A percentile compares a stretch with the other conserved stretches of the same genome.
These are phyloP conservation scores for Spodoptera picta DNA, from an alignment of 2,888 invertebrate genomes.

Conservation along the genomic window DNA sequence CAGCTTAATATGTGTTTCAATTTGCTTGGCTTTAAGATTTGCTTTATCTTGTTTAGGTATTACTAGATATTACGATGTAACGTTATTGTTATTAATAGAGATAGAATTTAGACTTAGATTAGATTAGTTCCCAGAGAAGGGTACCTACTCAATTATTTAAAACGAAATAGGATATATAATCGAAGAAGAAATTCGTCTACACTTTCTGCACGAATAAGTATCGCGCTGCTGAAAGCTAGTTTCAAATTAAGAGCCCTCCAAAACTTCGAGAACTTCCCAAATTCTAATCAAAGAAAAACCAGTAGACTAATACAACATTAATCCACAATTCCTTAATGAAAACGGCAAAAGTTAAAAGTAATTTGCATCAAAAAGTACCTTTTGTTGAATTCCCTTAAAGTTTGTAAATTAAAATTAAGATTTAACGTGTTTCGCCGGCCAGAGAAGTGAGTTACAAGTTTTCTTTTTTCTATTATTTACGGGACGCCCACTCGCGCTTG, in stretches of 20 bases:
- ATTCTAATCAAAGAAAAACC: conserved; percentile 65
- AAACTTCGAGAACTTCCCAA: conserved; percentile 41
- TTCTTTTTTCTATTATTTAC: conserved; percentile 62
- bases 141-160: too few relatives aligned
- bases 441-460: conserved; percentile 61
- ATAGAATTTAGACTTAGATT: too few relatives aligned
- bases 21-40: conserved; percentile 42
- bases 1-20: conserved; percentile 49
- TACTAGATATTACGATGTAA: too few relatives aligned
- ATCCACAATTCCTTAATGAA: conserved; percentile 75
- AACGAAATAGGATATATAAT: too few relatives aligned
- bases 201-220: conserved; percentile 38
- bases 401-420: conserved; percentile 80
- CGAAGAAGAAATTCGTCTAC: conserved; percentile 5
- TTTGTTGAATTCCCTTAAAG: conserved; percentile 65
- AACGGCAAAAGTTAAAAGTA: conserved; percentile 73
- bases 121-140: too few relatives aligned
- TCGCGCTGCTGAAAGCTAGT: conserved; percentile 27
- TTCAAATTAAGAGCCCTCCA: conserved; percentile 29
- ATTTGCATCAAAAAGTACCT: conserved; percentile 78
- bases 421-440: conserved; percentile 72
- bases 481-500: conserved; percentile 37
- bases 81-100: too few relatives aligned
- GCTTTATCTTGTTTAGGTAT: too few relatives aligned
- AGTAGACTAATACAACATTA: conserved; percentile 63